Percentiles rank a stretch among this genome's conserved stretches.
phyloP scores from a whole-genome alignment of 2,797 vertebrate genomes.

The Ataeniobius toweri region DNA sequence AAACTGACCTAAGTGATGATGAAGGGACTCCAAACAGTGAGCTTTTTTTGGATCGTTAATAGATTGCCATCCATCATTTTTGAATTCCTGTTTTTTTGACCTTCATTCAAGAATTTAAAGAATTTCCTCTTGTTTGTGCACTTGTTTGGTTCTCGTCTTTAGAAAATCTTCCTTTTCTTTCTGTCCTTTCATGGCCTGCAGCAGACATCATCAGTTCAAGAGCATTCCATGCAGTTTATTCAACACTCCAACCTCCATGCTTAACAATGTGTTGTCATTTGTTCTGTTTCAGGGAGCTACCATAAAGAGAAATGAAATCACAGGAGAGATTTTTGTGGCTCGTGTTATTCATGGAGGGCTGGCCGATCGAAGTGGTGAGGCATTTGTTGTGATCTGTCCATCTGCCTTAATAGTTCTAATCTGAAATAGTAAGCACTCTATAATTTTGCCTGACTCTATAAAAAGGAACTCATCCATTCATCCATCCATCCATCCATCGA shows the following conservation, averaged over 20 bases:
- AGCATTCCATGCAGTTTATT: background rate
- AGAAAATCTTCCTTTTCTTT: constrained; percentile 8
- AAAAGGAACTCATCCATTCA: no score
- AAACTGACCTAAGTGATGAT: constrained; percentile 30
- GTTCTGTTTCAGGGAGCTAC: constrained; percentile 88
- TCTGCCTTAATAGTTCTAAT: no score
- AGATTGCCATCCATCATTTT: background rate
- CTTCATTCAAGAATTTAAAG: background rate
- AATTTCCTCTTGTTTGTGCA: constrained; percentile 3
- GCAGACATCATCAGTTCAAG: background rate
- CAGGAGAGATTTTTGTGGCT: constrained; percentile 93
- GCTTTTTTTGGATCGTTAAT: background rate
- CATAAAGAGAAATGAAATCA: constrained; percentile 91
- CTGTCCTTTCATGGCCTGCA: background rate
- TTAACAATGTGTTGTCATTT: background rate
- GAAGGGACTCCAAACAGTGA: constrained; percentile 9
- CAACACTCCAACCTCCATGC: rapidly evolving
- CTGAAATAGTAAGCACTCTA: no score
- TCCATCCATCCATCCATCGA: no score
- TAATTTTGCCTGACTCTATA: no score
- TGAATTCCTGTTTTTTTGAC: no score
- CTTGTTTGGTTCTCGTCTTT: background rate
- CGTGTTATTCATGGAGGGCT: constrained; percentile 95
- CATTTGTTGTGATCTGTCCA: background rate
- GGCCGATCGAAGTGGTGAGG: constrained; percentile 92